phyloP scores from a whole-genome alignment of 2,113 vertebrate species.

The Penelope pileata region DNA sequence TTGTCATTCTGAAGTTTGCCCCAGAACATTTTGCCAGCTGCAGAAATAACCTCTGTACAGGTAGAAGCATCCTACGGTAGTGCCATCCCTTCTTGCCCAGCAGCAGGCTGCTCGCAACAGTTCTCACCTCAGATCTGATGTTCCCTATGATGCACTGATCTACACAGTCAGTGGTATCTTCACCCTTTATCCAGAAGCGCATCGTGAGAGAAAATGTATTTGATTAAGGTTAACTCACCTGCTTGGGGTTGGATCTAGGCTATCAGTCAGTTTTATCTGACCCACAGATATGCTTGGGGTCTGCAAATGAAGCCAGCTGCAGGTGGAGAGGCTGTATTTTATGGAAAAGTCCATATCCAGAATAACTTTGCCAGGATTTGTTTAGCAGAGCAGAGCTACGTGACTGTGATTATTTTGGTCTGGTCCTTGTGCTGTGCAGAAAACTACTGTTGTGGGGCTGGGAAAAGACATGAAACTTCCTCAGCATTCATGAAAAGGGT shows the following conservation, averaged over 20 bases:
- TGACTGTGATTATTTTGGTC: neutral
- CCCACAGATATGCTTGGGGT: rapidly evolving
- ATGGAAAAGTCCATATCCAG: neutral
- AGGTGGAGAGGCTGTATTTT: neutral
- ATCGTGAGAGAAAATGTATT: neutral
- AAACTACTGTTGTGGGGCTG: neutral
- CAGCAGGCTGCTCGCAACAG: neutral
- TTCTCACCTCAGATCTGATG: neutral
- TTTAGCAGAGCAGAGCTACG: neutral
- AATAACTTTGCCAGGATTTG: neutral
- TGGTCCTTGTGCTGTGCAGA: rapidly evolving
- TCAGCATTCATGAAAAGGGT: neutral
- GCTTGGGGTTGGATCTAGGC: neutral
- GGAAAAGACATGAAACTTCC: neutral
- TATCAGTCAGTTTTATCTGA: neutral
- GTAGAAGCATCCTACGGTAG: neutral
- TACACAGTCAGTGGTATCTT: neutral
- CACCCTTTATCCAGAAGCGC: neutral
- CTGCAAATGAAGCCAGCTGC: neutral
- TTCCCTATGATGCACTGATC: neutral
- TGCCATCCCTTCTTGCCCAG: neutral
- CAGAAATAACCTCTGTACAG: neutral
- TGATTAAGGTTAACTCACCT: neutral
- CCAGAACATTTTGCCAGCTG: neutral
- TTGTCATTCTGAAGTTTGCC: neutral